These are phyloP conservation scores for Physeter macrocephalus DNA, from an alignment of 2,113 vertebrate genomes.

Conservation along the genomic window DNA sequence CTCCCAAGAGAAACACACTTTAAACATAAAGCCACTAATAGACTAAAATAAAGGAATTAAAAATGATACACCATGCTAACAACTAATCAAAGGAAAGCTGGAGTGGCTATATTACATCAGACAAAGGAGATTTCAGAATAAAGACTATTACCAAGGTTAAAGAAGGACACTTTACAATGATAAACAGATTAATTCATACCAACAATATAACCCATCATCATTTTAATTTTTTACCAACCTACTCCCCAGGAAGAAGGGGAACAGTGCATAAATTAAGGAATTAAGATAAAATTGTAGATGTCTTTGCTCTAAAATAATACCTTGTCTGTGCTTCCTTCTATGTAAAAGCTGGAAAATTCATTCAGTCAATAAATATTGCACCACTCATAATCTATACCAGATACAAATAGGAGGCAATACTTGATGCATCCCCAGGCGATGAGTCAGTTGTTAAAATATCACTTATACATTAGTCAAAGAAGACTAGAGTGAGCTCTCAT, in stretches of 20 bases:
- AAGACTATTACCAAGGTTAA: background rate
- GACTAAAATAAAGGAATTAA: background rate
- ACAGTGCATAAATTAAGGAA: background rate
- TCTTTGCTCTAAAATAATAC: background rate
- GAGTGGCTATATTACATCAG: background rate
- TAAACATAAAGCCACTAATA: background rate
- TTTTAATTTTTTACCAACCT: background rate
- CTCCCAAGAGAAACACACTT: background rate
- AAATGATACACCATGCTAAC: background rate
- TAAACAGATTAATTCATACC: background rate
- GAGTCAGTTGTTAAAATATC: background rate
- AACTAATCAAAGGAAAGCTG: background rate
- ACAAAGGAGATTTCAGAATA: background rate
- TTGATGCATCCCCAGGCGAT: background rate
- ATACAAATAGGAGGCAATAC: background rate
- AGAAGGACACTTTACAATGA: background rate
- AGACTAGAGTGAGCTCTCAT: background rate
- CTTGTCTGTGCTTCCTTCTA: background rate
- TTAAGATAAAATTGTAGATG: background rate
- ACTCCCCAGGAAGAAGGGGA: background rate
- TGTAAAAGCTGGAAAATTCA: background rate
- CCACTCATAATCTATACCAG: background rate
- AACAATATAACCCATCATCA: background rate
- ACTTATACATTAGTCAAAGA: background rate
- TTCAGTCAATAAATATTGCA: background rate